Base-by-base conservation (phyloP, 2,888 invertebrate genomes). In the Ichneumon xanthorius region DNA sequence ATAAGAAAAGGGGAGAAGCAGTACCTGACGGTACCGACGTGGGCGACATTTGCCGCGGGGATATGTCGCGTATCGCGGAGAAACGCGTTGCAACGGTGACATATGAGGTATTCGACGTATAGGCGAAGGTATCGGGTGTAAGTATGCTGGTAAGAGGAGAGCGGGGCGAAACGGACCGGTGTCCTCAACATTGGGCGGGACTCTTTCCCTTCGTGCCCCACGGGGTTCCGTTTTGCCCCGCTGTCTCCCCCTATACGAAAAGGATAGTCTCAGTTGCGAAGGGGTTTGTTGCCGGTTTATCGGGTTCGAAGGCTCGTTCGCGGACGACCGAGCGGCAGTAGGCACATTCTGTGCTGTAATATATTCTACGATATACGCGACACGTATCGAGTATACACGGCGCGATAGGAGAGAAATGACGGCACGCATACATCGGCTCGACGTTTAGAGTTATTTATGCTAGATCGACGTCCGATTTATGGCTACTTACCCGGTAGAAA, bases 21-120 rank as follows among this genome's bases (percentile, higher is more conserved):
- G 71, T 82, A 77, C 55, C 71, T 58, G 77, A 16, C 65, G 72
- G 82, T 72, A 77, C 82, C 22, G 65, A 77, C 45, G 55, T 53
- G 30, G 53, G 40, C 26, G 77, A 71, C 33, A 16, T 45, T 65
- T 22, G 50, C 61, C 14, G 48, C 50, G 50, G 3, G 70, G 63
- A 61, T 58, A 22, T 53, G 55, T 58, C 33, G 11, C 50, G 16
- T 37, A 19, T n/a, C 63, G 26, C 37, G 22, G 19, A 22, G 58
- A 76, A 16, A 71, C 61, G 22, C 76, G 63, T 76, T 65, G 22
- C 76, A 63, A 61, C 26, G 22, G 63, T 71, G 70, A 82, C 63
- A 71, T 63, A 61, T 70, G 33, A 70, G 68, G 45, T 50, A 63
- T 63, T 63, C 16, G 63, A 33, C 30, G 33, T 63, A 63, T n/a